Evolutionary conservation across 2,113 vertebrate genomes (phyloP).

Genomic region (Prochilodus magdalenae): DNA sequence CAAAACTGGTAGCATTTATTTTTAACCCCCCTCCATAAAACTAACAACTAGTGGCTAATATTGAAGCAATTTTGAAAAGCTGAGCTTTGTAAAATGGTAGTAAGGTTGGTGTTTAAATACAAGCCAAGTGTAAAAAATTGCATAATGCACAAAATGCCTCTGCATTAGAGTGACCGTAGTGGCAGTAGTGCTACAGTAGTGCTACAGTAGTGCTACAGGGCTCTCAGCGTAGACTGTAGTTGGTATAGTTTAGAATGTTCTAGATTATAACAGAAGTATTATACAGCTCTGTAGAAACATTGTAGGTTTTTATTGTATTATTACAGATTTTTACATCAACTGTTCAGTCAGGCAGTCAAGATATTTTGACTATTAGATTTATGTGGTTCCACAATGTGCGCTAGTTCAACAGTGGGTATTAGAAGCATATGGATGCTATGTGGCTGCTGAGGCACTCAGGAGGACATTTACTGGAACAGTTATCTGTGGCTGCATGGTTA

Average conservation of each 20-base stretch:
- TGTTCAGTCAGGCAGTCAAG: neutral
- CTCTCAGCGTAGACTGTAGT: too few relatives aligned
- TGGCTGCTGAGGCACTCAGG: neutral
- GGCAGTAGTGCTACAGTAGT: too few relatives aligned
- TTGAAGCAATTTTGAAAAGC: neutral
- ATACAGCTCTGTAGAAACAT: too few relatives aligned
- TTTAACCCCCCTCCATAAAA: too few relatives aligned
- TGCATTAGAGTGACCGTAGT: too few relatives aligned
- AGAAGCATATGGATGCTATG: neutral
- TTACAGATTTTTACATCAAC: neutral
- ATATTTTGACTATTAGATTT: neutral
- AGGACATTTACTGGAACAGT: neutral
- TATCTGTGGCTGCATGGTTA: neutral
- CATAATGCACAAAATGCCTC: too few relatives aligned
- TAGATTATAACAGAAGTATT: too few relatives aligned
- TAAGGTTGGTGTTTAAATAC: neutral
- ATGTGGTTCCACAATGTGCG: neutral
- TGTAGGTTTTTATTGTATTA: neutral
- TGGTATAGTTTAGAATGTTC: neutral
- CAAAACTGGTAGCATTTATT: too few relatives aligned
- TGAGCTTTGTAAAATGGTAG: neutral
- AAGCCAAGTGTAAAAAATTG: too few relatives aligned
- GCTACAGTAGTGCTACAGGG: too few relatives aligned
- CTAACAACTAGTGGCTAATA: too few relatives aligned
- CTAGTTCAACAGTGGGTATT: neutral